These are phyloP conservation scores for Rhabditoides inermis DNA, from an alignment of 2,888 invertebrate genomes.

Conservation along the genomic window DNA sequence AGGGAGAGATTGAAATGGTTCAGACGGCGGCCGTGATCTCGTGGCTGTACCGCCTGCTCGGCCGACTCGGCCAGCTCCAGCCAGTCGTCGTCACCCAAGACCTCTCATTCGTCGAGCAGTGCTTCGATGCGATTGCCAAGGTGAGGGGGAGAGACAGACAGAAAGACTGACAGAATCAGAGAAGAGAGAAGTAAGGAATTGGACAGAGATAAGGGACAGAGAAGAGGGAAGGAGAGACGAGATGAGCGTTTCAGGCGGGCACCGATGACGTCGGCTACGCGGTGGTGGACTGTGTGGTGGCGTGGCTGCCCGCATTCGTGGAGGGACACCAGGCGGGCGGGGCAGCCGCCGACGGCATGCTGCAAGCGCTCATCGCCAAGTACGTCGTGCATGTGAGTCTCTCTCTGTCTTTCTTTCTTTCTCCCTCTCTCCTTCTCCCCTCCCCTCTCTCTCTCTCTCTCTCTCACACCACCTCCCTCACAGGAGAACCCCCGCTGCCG, in stretches of 20 bases:
- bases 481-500: conserved; percentile 20
- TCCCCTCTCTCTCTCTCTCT: no score
- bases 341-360: conserved; percentile 1
- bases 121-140: conserved; percentile 10
- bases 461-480: not conserved
- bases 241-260: conserved; percentile 10
- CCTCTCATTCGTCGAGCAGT: conserved; percentile 10
- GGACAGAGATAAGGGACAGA: no score
- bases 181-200: no score
- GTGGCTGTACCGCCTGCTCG: conserved; percentile 19
- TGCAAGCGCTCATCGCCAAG: conserved; percentile 17
- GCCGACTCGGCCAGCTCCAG: conserved; percentile 15
- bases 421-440: no score
- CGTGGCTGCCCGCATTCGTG: conserved; percentile 24
- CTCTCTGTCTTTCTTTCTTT: not conserved
- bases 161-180: no score
- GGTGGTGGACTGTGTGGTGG: conserved; percentile 24
- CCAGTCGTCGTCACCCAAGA: conserved; percentile 16
- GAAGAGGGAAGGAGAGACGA: no score
- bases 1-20: no score
- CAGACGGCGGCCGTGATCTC: conserved; percentile 6
- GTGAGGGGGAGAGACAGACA: no score
- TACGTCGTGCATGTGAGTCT: conserved; percentile 15
- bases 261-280: conserved; percentile 22
- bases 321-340: not conserved